These are phyloP conservation scores for Furnarius figulus DNA, from an alignment of 2,113 vertebrate genomes.

Conservation along the genomic window DNA sequence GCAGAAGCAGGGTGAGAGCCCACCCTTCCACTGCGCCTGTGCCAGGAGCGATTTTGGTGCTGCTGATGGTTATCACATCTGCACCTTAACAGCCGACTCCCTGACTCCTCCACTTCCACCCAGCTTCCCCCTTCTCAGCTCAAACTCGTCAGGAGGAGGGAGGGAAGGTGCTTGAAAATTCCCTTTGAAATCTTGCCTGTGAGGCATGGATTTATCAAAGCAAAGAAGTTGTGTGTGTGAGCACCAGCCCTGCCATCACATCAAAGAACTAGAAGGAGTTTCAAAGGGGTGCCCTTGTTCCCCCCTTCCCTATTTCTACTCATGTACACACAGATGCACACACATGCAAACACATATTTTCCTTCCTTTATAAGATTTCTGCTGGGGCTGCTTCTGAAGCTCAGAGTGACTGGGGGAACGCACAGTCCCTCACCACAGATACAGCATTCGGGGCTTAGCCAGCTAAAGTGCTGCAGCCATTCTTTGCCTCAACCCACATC, in stretches of 20 bases:
- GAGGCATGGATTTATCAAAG: conserved; percentile 69
- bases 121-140: not conserved
- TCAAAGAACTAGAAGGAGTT: conserved; percentile 56
- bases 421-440: not conserved
- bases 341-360: not conserved
- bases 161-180: conserved; percentile 63
- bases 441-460: not conserved
- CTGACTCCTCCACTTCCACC: not conserved
- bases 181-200: conserved; percentile 69
- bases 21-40: not conserved
- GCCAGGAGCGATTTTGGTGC: not conserved
- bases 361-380: not conserved
- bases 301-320: not conserved
- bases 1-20: not conserved
- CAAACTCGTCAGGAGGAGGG: not conserved
- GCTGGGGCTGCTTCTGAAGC: not conserved
- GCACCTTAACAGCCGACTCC: not conserved
- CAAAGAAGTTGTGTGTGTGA: not conserved
- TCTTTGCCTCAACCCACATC: not conserved
- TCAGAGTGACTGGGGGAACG: not conserved
- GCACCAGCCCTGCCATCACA: conserved; percentile 34
- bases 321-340: accelerated
- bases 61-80: not conserved
- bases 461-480: not conserved
- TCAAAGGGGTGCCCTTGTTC: conserved; percentile 21